Base-by-base conservation (phyloP, 2,888 invertebrate genomes). In the Dorcus parallelipipedus region DNA sequence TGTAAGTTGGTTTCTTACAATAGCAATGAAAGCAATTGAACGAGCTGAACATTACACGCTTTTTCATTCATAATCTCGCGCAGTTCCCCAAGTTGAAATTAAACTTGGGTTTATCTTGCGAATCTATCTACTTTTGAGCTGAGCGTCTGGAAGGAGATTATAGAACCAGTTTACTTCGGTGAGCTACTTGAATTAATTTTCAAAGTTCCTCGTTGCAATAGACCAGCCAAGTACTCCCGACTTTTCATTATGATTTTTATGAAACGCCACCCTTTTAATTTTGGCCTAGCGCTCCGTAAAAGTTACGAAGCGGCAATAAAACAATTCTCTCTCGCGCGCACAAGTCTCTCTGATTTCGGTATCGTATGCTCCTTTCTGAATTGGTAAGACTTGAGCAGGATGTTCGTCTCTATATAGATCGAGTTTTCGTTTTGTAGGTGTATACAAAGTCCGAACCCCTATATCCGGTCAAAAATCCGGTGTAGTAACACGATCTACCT, bases 131-230 rank as follows among this genome's bases (percentile, higher is more conserved):
- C 56, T 60, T 61, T 64, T 61, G 50, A 50, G 42, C 59, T 58
- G 69, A 58, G 59, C 64, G 54, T 60, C 64, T 65, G 60, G 52
- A 58, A 55, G 62, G 63, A 67, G 70, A 71, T 69, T 71, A 69
- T 66, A 61, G 67, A 71, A 71, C 71, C 70, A 71, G 71, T 71
- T 71, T 70, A 69, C 70, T 67, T 68, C 66, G 63, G 65, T 66
- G 62, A 71, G 69, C 69, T 68, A 67, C 71, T 71, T 64, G 70
- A 71, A 71, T 71, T 71, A 70, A 71, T 71, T 71, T 69, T 64
- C 61, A 49, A 58, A 54, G 60, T 60, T 60, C 56, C 49, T 40
- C 41, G 52, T 52, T 45, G 14, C 45, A 45, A 9, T 23, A 9
- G 45, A 45, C 45, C 45, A 45, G 45, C 9, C 23, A 23, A 45